These are phyloP conservation scores for Calyptomena viridis DNA, from an alignment of 2,113 vertebrate species.

Conservation along the genomic window DNA sequence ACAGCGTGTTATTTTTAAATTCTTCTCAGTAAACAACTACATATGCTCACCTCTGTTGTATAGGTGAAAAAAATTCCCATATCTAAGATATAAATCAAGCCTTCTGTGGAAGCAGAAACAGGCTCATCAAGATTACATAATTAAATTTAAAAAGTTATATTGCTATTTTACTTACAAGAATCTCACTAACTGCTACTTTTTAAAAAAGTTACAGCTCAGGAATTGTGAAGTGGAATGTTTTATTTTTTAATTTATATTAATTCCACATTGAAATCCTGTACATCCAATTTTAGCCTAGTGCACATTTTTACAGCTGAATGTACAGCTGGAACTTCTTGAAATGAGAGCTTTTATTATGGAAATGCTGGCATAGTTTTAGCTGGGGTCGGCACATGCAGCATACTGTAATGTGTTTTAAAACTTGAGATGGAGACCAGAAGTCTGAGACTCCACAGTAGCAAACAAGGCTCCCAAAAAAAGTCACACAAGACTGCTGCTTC, in stretches of 20 bases:
- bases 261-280: conserved; percentile 13
- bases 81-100: background rate
- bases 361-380: conserved; percentile 51
- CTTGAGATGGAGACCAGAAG: conserved; percentile 55
- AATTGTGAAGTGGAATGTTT: background rate
- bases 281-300: conserved; percentile 29
- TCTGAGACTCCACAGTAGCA: conserved; percentile 44
- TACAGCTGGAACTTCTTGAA: conserved; percentile 36
- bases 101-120: background rate
- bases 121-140: background rate
- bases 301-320: conserved; percentile 35
- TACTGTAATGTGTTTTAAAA: conserved; percentile 35
- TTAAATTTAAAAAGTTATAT: background rate
- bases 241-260: background rate
- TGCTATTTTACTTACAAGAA: background rate
- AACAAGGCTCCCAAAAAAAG: background rate
- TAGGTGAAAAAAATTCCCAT: background rate
- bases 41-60: background rate
- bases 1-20: background rate
- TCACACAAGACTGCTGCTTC: background rate
- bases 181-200: background rate
- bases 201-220: background rate
- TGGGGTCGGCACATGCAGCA: background rate
- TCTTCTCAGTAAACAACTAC: background rate
- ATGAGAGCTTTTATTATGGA: conserved; percentile 54